Percentiles rank a stretch among this genome's conserved stretches.
Conservation (phyloP, 2,113 vertebrate genomes). For the Galbula dea region DNA sequence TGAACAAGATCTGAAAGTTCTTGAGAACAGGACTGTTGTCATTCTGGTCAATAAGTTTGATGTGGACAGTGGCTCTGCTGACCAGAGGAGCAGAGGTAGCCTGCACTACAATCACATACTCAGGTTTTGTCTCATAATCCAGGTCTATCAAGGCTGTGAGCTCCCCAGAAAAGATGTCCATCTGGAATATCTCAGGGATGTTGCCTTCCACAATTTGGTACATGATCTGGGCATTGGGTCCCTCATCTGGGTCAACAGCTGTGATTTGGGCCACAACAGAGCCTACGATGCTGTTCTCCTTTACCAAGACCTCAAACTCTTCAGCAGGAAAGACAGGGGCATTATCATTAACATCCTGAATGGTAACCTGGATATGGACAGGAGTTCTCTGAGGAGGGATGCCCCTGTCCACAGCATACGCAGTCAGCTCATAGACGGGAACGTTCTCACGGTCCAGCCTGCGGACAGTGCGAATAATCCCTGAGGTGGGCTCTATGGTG, state of each 20-base stretch:
- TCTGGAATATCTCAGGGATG: constrained; percentile 97
- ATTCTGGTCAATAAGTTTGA: constrained; percentile 93
- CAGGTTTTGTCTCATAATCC: constrained; percentile 89
- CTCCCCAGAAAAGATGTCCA: constrained; percentile 99
- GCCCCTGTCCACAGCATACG: constrained; percentile 92
- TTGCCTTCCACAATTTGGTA: constrained; percentile 99
- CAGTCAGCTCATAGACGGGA: constrained; percentile 92
- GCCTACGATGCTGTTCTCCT: constrained; percentile 95
- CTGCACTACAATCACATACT: constrained; percentile 96
- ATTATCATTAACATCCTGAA: constrained; percentile 96
- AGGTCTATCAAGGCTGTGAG: constrained; percentile 95
- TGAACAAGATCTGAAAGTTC: constrained; percentile 98
- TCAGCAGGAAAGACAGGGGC: constrained; percentile 94
- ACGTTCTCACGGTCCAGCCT: constrained; percentile 90
- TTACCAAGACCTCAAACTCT: constrained; percentile 94
- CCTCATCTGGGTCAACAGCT: constrained; percentile 91
- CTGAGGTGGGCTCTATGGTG: constrained; percentile 96
- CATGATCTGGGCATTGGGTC: constrained; percentile 95
- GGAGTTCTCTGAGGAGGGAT: constrained; percentile 89
- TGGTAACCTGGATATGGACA: constrained; percentile 90
- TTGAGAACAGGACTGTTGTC: constrained; percentile 92
- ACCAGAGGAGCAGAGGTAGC: constrained; percentile 96
- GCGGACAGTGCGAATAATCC: constrained; percentile 92
- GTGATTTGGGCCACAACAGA: constrained; percentile 97
- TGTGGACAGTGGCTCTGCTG: constrained; percentile 91